phyloP scores from a whole-genome alignment of 2,797 vertebrate genomes.

The Ibycter americanus region DNA sequence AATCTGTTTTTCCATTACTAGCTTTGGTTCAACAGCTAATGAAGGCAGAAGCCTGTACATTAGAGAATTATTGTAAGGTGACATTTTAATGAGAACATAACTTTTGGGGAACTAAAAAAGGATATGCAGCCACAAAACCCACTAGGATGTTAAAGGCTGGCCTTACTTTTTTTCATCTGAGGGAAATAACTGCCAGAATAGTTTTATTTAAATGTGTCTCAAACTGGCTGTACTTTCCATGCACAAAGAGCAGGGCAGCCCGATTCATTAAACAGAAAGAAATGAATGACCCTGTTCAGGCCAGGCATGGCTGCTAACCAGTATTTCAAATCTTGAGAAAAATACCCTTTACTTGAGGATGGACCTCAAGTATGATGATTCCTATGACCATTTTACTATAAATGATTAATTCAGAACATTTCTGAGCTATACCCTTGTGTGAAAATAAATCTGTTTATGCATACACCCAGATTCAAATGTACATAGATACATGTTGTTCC shows the following conservation, averaged over 20 bases:
- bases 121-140: neutral
- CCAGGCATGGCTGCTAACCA: neutral
- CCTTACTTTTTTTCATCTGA: slow-evolving; percentile 1
- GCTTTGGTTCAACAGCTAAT: slow-evolving; percentile 35
- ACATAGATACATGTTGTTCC: neutral
- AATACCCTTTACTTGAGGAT: neutral
- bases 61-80: slow-evolving; percentile 32
- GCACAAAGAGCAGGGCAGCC: neutral
- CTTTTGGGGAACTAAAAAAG: slow-evolving; percentile 1
- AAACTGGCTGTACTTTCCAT: neutral
- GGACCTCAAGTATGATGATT: neutral
- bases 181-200: neutral
- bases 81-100: slow-evolving; percentile 53
- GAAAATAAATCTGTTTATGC: neutral
- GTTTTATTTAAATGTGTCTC: neutral
- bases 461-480: neutral
- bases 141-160: neutral
- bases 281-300: neutral
- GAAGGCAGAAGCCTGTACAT: slow-evolving; percentile 22
- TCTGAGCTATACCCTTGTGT: neutral
- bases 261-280: neutral
- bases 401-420: neutral
- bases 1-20: slow-evolving; percentile 40
- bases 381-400: neutral
- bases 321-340: neutral